These are phyloP conservation scores for Neodiprion pinetum DNA, from an alignment of 1,140 invertebrate species.

Conservation along the genomic window DNA sequence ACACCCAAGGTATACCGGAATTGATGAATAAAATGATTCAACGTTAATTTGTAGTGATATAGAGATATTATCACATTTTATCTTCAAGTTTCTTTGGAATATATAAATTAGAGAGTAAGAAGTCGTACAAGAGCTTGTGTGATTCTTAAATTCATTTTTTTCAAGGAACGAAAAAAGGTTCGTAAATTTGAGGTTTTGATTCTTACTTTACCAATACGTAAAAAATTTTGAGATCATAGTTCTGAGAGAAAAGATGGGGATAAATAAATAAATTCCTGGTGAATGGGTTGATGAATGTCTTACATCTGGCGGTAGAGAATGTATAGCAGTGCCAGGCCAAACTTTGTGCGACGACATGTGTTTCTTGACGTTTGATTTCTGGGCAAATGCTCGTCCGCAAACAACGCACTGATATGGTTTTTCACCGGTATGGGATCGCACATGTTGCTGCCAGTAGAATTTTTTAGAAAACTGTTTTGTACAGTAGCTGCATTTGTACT, in stretches of 20 bases:
- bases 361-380: constrained; percentile 75
- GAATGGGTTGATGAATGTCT: not conserved
- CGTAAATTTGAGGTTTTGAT: too few relatives aligned
- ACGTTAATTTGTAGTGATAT: too few relatives aligned
- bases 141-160: not conserved
- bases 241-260: too few relatives aligned
- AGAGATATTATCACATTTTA: too few relatives aligned
- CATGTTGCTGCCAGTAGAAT: constrained; percentile 65
- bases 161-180: constrained; percentile 14
- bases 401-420: constrained; percentile 71
- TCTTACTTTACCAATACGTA: too few relatives aligned
- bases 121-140: too few relatives aligned
- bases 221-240: too few relatives aligned
- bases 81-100: too few relatives aligned
- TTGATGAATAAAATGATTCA: constrained; percentile 8
- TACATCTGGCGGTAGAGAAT: constrained; percentile 57
- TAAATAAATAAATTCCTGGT: too few relatives aligned
- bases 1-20: too few relatives aligned
- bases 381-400: constrained; percentile 67
- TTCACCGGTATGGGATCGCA: constrained; percentile 68
- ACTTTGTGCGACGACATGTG: constrained; percentile 75
- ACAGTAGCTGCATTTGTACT: constrained; percentile 63
- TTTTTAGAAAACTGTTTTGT: constrained; percentile 64
- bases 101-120: too few relatives aligned
- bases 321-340: constrained; percentile 57